Evolutionary conservation across 2,113 vertebrate species (phyloP), one percentile per base, ranked within the genome.

Genomic region (Lanius ludovicianus): DNA sequence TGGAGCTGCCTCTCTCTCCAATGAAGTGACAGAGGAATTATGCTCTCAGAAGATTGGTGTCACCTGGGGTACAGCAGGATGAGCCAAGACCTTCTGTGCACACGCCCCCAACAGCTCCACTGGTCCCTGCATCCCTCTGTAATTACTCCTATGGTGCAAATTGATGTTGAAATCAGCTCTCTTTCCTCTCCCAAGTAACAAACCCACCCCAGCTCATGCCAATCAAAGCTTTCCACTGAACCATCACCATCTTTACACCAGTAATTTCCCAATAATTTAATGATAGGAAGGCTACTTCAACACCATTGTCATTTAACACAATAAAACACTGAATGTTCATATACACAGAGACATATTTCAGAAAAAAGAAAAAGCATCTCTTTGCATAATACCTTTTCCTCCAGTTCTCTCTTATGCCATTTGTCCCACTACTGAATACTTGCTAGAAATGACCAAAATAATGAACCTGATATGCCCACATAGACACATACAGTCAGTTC

Each of bases 51-150:
- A 30, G 24, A 57, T n/a, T 3, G 7, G 5, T 2, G 30, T 22
- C 16, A 42, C 37, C 42, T 3, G 8, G 21, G 35, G 31, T 14
- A 22, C 9, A 17, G 10, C 30, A 28, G 42, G 17, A 23, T 3
- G 28, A 82, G n/a, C 42, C 1, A 1, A 57, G 39, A 20, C 3
- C 52, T 9, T 41, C n/a, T 13, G 30, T 11, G 33, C 17, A 28
- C 39, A 4, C 1, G 17, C 10, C 6, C 53, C 31, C 25, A 20
- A 5, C 52, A 59, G 28, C 39, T 64, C 44, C 23, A 5, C 39
- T 14, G 33, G 33, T 42, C 27, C 28, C 21, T 33, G 13, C 8
- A 39, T 10, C 27, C 12, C 13, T 7, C 11, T 9, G 0, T 3
- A 67, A 53, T 35, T 60, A 19, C 67, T 85, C 19, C 20, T 6